Evolutionary conservation across 2,113 vertebrate species (phyloP), one percentile per base, ranked within the genome.

Genomic region (Candoia aspera): DNA sequence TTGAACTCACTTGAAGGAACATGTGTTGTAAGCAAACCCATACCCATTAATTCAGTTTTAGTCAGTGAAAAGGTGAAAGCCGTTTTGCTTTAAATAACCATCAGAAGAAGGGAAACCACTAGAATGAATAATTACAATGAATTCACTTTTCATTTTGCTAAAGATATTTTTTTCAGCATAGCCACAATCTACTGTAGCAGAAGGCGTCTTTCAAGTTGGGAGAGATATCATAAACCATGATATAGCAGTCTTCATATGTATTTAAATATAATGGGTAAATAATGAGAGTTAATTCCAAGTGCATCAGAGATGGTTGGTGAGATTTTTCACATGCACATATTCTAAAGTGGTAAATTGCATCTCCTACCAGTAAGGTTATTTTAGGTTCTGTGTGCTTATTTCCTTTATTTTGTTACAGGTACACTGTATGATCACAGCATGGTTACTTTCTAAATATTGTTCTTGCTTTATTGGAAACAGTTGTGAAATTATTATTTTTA

Each of bases 61-160:
- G 87, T 93, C 57, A 93, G 88, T 87, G 64, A 90, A 92, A 94
- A 92, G 0, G 0, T 94, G 83, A 60, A 85, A 68, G 24, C 24
- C 58, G 26, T 90, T 96, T 96, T 13, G 1, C 93, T 89, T 96
- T 95, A 92, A 95, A 92, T 95, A 95, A 95, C 93, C 95, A 55
- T 93, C 90, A 86, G 37, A 21, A 87, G 84, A 88, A 58, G 0
- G 0, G 15, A 46, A 73, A 13, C 8, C 91, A 29, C 86, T 92
- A 29, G 96, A 94, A 90, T 94, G 90, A 96, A 92, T 94, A 96
- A 96, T 90, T 95, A 92, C 0, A 0, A 94, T 92, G 73, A 85
- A 90, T 86, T 91, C 55, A 59, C 88, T 88, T 96, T 94, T 91
- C 90, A 13, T 93, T 96, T 94, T 94, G 89, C 95, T 92, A 92